Evolutionary conservation across 2,888 invertebrate genomes (phyloP), one percentile per base, ranked within the genome.

Genomic region (Osmoderma eremita): DNA sequence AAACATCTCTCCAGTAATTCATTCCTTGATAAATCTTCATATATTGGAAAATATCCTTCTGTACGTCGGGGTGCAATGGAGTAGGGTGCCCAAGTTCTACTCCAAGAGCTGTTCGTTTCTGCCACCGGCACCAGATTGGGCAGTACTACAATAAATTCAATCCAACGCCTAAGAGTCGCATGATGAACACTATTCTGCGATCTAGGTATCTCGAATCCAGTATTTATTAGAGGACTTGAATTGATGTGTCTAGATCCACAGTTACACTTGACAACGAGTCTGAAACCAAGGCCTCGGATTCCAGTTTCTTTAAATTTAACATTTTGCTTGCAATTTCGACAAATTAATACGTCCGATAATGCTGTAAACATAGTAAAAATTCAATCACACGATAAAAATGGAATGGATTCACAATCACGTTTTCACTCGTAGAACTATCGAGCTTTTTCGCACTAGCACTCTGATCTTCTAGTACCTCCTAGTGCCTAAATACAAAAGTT

Each of bases 171-270:
- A 72, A 65, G 6, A 30, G 30, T 4, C 30, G 30, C 74, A 75
- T 74, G 10, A 75, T 74, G 49, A 75, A 74, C 24, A 75, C 71
- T 48, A 76, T 73, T 69, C 74, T 68, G 10, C 74, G 50, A 70
- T 75, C 76, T 49, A n/a, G n/a, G n/a, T n/a, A 76, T 73, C 71
- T 76, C 76, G 56, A 56, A 77, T 42, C 72, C 74, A 63, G 69
- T 73, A 56, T 73, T 69, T 8, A 72, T 63, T 41, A 70, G 68
- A 24, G 75, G 72, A 45, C 70, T 63, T 48, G 72, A 75, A 70
- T 71, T 65, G 2, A 76, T 72, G 67, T 71, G 51, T 70, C 68
- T 53, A 30, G 18, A 30, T 51, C 72, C 70, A 70, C 74, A 73
- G 17, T 50, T 41, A 54, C 73, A 74, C 30, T 24, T 8, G 63